phyloP scores from a whole-genome alignment of 2,888 invertebrate species.

The Parnassius orleans region DNA sequence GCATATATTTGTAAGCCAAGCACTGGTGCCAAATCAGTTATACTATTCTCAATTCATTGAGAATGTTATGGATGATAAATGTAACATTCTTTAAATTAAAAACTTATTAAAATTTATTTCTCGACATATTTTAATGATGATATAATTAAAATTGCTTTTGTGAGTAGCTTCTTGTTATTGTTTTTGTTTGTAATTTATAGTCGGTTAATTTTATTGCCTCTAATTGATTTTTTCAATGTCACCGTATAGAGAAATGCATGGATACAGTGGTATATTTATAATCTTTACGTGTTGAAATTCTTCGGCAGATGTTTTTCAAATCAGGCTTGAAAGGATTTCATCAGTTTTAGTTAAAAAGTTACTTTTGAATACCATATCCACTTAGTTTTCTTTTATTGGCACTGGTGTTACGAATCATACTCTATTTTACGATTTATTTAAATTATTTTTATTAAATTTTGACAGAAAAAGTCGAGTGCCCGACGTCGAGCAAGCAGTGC shows the following conservation, averaged over 20 bases:
- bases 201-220: conserved; percentile 49
- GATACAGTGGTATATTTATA: conserved; percentile 56
- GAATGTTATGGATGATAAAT: conserved; percentile 73
- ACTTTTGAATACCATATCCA: conserved; percentile 75
- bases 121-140: conserved; percentile 37
- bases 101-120: conserved; percentile 28
- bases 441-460: conserved; percentile 42
- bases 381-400: conserved; percentile 78
- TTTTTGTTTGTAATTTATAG: conserved; percentile 41
- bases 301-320: conserved; percentile 37
- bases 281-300: conserved; percentile 46
- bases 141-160: conserved; percentile 62
- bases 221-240: conserved; percentile 54
- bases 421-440: conserved; percentile 41
- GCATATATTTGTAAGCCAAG: conserved; percentile 39
- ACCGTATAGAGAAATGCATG: conserved; percentile 67
- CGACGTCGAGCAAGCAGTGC: conserved; percentile 66
- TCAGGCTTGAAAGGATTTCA: conserved; percentile 49
- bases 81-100: conserved; percentile 47
- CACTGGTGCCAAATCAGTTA: conserved; percentile 67
- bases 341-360: conserved; percentile 53
- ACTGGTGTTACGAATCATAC: conserved; percentile 66
- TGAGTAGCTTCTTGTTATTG: conserved; percentile 64
- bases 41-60: conserved; percentile 41
- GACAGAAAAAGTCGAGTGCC: conserved; percentile 74